Conservation (phyloP, 2,797 vertebrate species). For the Acanthurus tractus region DNA sequence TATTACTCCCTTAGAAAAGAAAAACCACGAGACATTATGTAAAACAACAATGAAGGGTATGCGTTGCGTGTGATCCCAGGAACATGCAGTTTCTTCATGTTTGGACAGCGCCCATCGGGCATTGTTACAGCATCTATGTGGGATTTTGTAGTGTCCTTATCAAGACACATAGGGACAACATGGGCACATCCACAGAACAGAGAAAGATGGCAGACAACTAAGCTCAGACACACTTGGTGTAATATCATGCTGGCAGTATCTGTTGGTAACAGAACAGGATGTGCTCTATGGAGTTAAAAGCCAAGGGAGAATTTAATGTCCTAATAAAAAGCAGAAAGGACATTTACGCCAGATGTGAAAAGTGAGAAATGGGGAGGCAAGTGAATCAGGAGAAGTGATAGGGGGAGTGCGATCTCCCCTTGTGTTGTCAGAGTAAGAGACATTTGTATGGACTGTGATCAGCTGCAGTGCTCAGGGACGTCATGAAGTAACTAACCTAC, state of each 20-base stretch:
- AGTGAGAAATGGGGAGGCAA: neutral
- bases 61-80: neutral
- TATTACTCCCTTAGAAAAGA: constrained; percentile 50
- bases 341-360: constrained; percentile 33
- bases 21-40: constrained; percentile 50
- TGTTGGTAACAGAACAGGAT: constrained; percentile 57
- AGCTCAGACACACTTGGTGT: constrained; percentile 38
- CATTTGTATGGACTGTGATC: neutral
- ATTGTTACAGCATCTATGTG: constrained; percentile 10
- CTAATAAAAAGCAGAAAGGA: constrained; percentile 31
- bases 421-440: constrained; percentile 15
- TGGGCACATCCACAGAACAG: constrained; percentile 28
- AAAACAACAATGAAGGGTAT: constrained; percentile 55
- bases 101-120: constrained; percentile 30
- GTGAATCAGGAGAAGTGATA: neutral
- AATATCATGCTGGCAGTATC: constrained; percentile 45
- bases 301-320: constrained; percentile 47
- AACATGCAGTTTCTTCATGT: constrained; percentile 56
- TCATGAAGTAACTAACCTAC: neutral
- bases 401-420: neutral
- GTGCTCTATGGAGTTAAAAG: constrained; percentile 28
- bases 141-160: constrained; percentile 55
- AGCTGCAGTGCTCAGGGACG: neutral
- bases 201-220: constrained; percentile 55
- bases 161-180: constrained; percentile 45